Evolutionary conservation across 2,888 invertebrate genomes (phyloP).

Genomic region (Oeneis ivallda): DNA sequence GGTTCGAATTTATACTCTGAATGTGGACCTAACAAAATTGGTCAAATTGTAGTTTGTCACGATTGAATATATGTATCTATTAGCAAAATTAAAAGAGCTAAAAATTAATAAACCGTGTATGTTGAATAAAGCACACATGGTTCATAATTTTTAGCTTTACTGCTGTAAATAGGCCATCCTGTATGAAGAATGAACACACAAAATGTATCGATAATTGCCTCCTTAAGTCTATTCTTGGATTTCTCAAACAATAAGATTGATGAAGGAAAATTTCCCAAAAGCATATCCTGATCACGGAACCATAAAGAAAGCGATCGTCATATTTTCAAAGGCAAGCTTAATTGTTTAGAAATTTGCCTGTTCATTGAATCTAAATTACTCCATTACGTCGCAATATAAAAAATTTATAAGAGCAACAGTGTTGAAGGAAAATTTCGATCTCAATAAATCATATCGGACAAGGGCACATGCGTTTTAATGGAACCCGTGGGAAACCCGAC

Average conservation of each 20-base stretch:
- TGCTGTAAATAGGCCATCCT: no score
- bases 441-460: constrained; percentile 55
- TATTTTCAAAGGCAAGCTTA: constrained; percentile 19
- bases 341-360: constrained; percentile 18
- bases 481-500: constrained; percentile 45
- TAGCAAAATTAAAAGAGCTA: not conserved
- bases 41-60: not conserved
- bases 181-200: not conserved
- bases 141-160: no score
- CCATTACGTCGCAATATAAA: constrained; percentile 13
- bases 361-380: constrained; percentile 22
- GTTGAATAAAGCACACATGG: no score
- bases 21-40: not conserved
- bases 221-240: not conserved
- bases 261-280: constrained; percentile 8
- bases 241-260: constrained; percentile 15
- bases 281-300: constrained; percentile 12
- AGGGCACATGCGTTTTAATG: constrained; percentile 51
- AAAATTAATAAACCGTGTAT: not conserved
- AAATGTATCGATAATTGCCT: not conserved
- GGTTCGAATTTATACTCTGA: not conserved
- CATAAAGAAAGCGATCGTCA: constrained; percentile 22
- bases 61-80: not conserved
- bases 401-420: constrained; percentile 28
- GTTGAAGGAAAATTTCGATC: constrained; percentile 47